These are phyloP conservation scores for Thymelicus acteon DNA, from an alignment of 2,888 invertebrate genomes.

Conservation along the genomic window DNA sequence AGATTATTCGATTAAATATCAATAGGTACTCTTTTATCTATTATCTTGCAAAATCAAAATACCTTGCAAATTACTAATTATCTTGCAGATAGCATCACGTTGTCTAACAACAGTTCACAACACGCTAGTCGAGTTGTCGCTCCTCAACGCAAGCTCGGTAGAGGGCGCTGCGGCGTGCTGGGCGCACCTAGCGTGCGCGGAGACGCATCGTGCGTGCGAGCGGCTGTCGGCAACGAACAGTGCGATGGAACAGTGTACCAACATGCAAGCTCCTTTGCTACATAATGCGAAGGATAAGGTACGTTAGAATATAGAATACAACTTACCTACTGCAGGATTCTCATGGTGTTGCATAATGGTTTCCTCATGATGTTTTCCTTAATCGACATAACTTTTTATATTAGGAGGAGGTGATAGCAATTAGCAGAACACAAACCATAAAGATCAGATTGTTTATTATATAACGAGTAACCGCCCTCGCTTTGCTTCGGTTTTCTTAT, in stretches of 20 bases:
- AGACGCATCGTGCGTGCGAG: conserved; percentile 93
- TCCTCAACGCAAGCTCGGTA: conserved; percentile 91
- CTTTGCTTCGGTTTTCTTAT: too few species aligned
- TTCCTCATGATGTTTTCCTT: too few species aligned
- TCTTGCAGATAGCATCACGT: conserved; percentile 91
- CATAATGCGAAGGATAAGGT: conserved; percentile 95
- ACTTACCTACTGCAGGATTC: too few species aligned
- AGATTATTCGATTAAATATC: too few species aligned
- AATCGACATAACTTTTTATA: too few species aligned
- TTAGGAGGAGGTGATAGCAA: too few species aligned
- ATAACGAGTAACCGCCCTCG: too few species aligned
- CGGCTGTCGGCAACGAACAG: conserved; percentile 87
- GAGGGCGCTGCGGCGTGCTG: conserved; percentile 95
- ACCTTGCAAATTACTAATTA: background rate
- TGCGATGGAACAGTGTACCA: conserved; percentile 86
- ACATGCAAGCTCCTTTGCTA: conserved; percentile 93
- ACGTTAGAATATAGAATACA: conserved; percentile 32
- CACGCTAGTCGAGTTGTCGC: conserved; percentile 92
- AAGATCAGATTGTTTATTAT: too few species aligned
- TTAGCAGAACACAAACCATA: too few species aligned
- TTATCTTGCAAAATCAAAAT: background rate
- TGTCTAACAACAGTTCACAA: conserved; percentile 96
- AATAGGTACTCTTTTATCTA: too few species aligned
- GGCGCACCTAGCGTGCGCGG: conserved; percentile 96
- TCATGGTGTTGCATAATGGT: too few species aligned